Conservation (phyloP, 2,113 vertebrate genomes). For the Crotophaga sulcirostris region DNA sequence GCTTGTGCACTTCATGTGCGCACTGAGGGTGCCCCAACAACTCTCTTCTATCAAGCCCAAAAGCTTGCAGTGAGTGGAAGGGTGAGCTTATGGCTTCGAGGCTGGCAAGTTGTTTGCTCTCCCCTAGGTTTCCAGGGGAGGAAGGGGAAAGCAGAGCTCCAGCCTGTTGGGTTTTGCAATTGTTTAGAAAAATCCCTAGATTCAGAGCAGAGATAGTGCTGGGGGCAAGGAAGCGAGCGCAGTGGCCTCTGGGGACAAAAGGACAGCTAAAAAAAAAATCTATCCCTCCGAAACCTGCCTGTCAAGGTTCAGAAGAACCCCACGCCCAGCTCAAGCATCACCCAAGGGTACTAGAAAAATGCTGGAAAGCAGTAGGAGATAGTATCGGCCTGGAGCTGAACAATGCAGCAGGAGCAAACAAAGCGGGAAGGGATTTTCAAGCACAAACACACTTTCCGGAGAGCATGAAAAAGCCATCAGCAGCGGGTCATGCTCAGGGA, state of each 20-base stretch:
- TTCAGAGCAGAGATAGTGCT: background rate
- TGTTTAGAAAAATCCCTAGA: constrained; percentile 32
- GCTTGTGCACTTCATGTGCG: background rate
- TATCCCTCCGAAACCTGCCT: background rate
- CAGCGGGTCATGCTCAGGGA: accelerated
- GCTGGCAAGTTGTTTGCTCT: background rate
- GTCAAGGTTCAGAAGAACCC: background rate
- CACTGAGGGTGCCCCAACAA: background rate
- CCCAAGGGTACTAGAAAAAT: constrained; percentile 26
- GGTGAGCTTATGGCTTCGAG: background rate
- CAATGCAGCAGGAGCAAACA: constrained; percentile 26
- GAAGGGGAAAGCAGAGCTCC: background rate
- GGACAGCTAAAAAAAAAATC: background rate
- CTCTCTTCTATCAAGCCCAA: accelerated
- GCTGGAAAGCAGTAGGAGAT: constrained; percentile 37
- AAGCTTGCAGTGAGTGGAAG: background rate
- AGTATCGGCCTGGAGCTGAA: constrained; percentile 1
- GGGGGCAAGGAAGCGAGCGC: accelerated
- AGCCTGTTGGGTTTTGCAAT: background rate
- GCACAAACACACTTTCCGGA: constrained; percentile 30
- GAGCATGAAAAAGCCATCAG: constrained; percentile 60
- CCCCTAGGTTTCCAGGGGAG: background rate
- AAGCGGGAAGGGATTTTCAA: constrained; percentile 42
- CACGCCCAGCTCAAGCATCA: background rate
- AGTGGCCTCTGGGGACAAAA: background rate